Evolutionary conservation across 2,888 invertebrate genomes (phyloP).

Genomic region (Sarcophaga carnaria): DNA sequence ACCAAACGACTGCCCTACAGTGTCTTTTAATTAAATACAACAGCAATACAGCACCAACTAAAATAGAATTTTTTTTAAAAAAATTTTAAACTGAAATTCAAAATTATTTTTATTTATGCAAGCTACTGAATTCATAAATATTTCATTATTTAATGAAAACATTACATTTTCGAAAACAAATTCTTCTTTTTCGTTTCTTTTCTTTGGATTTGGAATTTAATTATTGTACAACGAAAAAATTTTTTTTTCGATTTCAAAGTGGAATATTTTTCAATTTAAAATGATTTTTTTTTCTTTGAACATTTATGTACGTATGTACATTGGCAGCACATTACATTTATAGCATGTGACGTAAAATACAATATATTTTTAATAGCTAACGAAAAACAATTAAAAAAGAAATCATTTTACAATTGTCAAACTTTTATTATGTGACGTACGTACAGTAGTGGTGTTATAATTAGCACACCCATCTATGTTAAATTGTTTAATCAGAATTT

Average conservation of each 20-base stretch:
- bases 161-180: background rate
- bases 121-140: conserved; percentile 54
- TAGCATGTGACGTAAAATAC: background rate
- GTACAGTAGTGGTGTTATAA: no score
- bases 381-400: background rate
- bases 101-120: background rate
- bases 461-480: no score
- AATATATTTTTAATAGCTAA: background rate
- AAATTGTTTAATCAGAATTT: no score
- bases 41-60: background rate
- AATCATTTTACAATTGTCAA: background rate
- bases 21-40: background rate
- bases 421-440: background rate
- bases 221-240: background rate
- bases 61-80: background rate
- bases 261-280: background rate
- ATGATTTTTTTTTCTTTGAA: background rate
- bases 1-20: background rate
- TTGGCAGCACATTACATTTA: background rate
- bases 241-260: background rate
- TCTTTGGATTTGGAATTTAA: background rate
- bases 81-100: background rate
- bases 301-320: background rate
- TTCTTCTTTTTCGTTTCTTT: background rate
- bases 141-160: conserved; percentile 60